Evolutionary conservation across 2,888 invertebrate species (phyloP).

Genomic region (Orthosia cruda): DNA sequence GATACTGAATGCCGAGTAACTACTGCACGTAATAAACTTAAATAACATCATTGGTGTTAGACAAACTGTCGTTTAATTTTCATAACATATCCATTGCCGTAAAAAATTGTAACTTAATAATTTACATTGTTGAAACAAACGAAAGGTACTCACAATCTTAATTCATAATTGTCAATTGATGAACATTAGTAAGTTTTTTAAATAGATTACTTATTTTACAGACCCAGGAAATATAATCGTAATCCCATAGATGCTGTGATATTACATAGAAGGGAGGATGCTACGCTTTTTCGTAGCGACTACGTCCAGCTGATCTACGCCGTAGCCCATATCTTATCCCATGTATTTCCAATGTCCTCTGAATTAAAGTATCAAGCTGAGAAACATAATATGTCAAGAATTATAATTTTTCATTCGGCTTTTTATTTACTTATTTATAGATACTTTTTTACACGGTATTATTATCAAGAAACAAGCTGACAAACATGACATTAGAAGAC

Average conservation of each 20-base stretch:
- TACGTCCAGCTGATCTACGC: background rate
- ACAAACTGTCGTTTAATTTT: background rate
- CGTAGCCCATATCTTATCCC: background rate
- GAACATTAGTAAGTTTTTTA: background rate
- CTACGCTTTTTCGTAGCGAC: constrained; percentile 12
- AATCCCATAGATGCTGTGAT: background rate
- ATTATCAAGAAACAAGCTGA: background rate
- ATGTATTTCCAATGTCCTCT: constrained; percentile 1
- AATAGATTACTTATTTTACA: background rate
- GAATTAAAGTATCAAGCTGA: constrained; percentile 17
- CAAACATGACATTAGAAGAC: background rate
- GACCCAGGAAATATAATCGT: background rate
- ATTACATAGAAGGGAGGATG: background rate
- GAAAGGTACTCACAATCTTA: background rate
- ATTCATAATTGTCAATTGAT: background rate
- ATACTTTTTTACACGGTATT: background rate
- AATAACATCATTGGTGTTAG: background rate
- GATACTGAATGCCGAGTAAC: background rate
- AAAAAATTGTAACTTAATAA: background rate
- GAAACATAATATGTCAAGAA: constrained; percentile 40
- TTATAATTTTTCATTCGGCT: constrained; percentile 23
- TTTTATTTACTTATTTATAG: too few relatives aligned
- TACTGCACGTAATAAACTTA: background rate
- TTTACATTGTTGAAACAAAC: too few relatives aligned
- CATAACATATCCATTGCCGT: background rate